Evolutionary conservation across 1,140 invertebrate species (phyloP).

Genomic region (Aphelinus certus): DNA sequence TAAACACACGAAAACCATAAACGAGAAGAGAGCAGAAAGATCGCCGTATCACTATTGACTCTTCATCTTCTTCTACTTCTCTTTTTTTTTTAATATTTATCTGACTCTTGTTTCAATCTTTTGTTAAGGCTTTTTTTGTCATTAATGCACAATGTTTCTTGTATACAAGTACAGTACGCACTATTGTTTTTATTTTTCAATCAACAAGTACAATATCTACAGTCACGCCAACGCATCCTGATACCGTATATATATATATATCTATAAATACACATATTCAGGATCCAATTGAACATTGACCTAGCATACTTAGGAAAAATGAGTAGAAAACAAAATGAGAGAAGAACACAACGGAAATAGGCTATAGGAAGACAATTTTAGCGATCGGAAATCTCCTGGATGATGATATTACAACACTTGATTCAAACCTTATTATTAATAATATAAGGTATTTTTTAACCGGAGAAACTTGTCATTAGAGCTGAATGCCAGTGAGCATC

Average conservation of each 20-base stretch:
- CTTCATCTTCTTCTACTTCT: slow-evolving; percentile 12
- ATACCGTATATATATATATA: slow-evolving; percentile 1
- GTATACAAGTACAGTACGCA: background rate
- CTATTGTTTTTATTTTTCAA: background rate
- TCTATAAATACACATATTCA: slow-evolving; percentile 21
- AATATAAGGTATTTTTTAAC: too few species aligned
- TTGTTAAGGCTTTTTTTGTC: too few species aligned
- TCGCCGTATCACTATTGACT: background rate
- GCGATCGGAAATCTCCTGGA: too few species aligned
- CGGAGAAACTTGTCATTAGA: too few species aligned
- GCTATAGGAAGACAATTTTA: background rate
- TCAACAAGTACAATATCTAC: background rate
- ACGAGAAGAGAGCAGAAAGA: slow-evolving; percentile 6
- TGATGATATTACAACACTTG: too few species aligned
- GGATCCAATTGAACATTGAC: slow-evolving; percentile 43
- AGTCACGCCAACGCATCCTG: background rate
- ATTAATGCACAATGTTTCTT: background rate
- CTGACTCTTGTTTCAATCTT: background rate
- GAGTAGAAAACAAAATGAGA: background rate
- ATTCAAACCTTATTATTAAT: too few species aligned
- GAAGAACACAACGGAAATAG: background rate
- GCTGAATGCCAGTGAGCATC: too few species aligned
- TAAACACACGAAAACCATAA: background rate
- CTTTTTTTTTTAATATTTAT: background rate
- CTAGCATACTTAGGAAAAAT: slow-evolving; percentile 57